Evolutionary conservation across 2,113 vertebrate genomes (phyloP).

Genomic region (Redunca redunca): DNA sequence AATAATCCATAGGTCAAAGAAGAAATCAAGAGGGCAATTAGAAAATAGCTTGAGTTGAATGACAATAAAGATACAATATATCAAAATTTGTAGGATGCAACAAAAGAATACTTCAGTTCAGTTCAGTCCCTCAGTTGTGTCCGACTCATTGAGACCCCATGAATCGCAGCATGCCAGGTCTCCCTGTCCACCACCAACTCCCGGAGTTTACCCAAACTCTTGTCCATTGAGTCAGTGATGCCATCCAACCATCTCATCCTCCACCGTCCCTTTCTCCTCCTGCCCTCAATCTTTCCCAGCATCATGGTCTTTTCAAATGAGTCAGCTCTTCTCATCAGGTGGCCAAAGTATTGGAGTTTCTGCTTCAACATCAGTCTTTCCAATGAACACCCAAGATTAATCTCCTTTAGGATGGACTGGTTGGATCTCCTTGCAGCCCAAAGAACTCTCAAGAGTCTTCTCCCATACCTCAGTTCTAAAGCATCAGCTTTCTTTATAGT

Average conservation of each 20-base stretch:
- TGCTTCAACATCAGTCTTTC: background rate
- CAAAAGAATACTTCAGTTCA: background rate
- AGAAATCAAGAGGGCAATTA: background rate
- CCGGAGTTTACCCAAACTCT: rapidly evolving
- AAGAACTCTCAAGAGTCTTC: background rate
- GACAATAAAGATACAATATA: background rate
- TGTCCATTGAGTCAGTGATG: background rate
- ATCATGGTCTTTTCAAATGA: background rate
- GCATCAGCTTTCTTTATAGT: background rate
- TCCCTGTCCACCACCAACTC: background rate
- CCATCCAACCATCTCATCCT: background rate
- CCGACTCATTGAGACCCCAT: background rate
- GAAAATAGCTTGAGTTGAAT: background rate
- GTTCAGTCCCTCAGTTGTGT: background rate
- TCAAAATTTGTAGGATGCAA: background rate
- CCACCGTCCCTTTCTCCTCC: background rate
- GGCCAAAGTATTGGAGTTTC: background rate
- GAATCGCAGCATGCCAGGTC: rapidly evolving
- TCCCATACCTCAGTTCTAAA: background rate
- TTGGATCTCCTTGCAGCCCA: background rate
- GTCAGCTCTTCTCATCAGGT: background rate
- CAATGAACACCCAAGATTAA: background rate
- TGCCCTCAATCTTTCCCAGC: background rate
- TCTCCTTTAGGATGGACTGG: background rate
- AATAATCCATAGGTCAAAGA: background rate